A percentile compares a stretch with the other conserved stretches of the same genome.
These are phyloP conservation scores for Chaetura pelagica DNA, from an alignment of 2,113 vertebrate genomes.

Conservation along the genomic window DNA sequence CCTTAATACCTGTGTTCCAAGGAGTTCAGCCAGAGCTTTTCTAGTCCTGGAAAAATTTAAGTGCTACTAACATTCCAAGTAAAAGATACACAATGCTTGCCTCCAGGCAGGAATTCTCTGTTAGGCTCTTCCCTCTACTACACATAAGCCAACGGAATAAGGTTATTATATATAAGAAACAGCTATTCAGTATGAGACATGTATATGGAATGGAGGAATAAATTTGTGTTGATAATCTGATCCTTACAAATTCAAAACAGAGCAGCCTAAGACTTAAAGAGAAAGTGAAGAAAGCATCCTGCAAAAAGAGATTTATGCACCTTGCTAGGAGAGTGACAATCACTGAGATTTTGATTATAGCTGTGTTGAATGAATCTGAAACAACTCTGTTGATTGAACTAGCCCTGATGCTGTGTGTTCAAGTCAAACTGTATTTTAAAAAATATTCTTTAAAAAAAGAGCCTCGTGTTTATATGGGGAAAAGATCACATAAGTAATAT, in stretches of 20 bases:
- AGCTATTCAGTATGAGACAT: constrained; percentile 9
- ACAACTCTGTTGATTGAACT: constrained; percentile 14
- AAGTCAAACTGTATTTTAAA: background rate
- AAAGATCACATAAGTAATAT: background rate
- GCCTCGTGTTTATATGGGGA: background rate
- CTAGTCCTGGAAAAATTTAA: background rate
- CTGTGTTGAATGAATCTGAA: background rate
- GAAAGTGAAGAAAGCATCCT: constrained; percentile 5
- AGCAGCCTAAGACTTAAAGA: constrained; percentile 11
- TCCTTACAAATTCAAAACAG: constrained; percentile 48
- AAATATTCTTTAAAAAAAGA: background rate
- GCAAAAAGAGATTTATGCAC: constrained; percentile 4
- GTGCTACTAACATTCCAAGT: background rate
- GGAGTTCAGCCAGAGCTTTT: constrained; percentile 10
- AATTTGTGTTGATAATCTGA: constrained; percentile 30
- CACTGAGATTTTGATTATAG: background rate
- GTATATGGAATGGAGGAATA: background rate
- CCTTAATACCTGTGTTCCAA: background rate
- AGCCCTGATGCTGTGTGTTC: background rate
- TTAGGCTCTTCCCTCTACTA: background rate
- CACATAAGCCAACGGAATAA: background rate
- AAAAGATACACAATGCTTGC: background rate
- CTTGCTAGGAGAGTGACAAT: background rate
- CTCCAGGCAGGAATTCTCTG: background rate
- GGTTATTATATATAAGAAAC: background rate